Percentiles rank a stretch among this genome's conserved stretches.
These are phyloP conservation scores for Trochalopteron elliotii DNA, from an alignment of 2,113 vertebrate genomes.

Conservation along the genomic window DNA sequence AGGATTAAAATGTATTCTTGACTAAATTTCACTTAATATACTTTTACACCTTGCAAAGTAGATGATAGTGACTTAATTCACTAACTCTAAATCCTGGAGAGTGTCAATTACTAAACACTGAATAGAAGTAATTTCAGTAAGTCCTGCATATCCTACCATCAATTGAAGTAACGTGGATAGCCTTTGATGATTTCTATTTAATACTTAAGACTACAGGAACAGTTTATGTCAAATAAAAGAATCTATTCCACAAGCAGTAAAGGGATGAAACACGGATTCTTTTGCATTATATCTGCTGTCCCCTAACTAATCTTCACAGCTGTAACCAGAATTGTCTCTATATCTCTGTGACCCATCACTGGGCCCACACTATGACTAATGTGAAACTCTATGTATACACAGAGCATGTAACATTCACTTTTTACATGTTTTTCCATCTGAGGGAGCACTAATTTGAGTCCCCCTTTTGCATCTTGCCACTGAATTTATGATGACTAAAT, in stretches of 20 bases:
- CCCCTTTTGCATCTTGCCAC: neutral
- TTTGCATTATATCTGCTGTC: neutral
- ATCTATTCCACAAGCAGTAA: neutral
- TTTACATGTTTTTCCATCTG: neutral
- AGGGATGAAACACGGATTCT: neutral
- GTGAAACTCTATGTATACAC: neutral
- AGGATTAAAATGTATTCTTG: neutral
- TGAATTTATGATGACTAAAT: neutral
- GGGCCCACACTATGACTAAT: neutral
- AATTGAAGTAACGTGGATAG: neutral
- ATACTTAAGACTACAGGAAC: neutral
- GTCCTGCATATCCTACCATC: neutral
- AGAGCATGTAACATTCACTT: neutral
- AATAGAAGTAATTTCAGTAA: neutral
- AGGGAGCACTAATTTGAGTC: neutral
- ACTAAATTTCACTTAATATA: neutral
- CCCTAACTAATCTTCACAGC: neutral
- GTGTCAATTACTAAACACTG: neutral
- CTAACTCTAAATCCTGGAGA: neutral
- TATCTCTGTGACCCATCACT: neutral
- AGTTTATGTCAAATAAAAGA: neutral
- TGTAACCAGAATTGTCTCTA: neutral
- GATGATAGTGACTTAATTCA: conserved; percentile 2
- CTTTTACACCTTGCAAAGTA: neutral
- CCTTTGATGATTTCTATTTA: neutral